Conservation (phyloP, 2,888 invertebrate species). For the Nomada ferruginata region DNA sequence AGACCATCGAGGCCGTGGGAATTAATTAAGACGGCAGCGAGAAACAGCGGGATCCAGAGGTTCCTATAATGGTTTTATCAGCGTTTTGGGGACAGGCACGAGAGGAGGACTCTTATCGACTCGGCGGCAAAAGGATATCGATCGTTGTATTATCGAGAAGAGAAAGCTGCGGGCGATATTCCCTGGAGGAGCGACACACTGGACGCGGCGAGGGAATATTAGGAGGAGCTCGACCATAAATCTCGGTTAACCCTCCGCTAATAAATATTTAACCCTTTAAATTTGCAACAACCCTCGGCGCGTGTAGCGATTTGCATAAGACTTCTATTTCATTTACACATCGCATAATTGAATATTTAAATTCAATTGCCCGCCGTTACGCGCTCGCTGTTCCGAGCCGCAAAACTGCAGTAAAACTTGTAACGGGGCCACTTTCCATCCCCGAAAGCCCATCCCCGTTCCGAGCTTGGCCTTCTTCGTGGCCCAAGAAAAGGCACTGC, state of each 20-base stretch:
- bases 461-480: constrained; percentile 23
- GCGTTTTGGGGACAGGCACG: not conserved
- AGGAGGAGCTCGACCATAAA: constrained; percentile 76
- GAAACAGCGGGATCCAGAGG: not conserved
- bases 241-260: constrained; percentile 84
- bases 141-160: constrained; percentile 22
- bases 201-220: constrained; percentile 57
- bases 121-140: constrained; percentile 13
- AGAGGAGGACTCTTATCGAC: not conserved
- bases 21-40: constrained; percentile 13
- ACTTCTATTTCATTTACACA: constrained; percentile 86
- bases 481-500: constrained; percentile 52
- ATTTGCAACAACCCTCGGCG: constrained; percentile 84
- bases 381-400: constrained; percentile 84
- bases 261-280: constrained; percentile 85
- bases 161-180: constrained; percentile 35
- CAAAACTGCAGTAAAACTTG: constrained; percentile 85
- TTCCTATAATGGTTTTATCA: not conserved
- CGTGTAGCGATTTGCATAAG: constrained; percentile 85
- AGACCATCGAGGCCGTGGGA: not conserved
- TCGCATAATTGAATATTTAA: constrained; percentile 85
- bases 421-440: constrained; percentile 84
- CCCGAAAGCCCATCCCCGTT: constrained; percentile 66
- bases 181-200: constrained; percentile 53
- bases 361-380: constrained; percentile 84